Percentiles rank a stretch among this genome's conserved stretches.
Conservation (phyloP, 1,140 invertebrate species). For the Bombus pascuorum region DNA sequence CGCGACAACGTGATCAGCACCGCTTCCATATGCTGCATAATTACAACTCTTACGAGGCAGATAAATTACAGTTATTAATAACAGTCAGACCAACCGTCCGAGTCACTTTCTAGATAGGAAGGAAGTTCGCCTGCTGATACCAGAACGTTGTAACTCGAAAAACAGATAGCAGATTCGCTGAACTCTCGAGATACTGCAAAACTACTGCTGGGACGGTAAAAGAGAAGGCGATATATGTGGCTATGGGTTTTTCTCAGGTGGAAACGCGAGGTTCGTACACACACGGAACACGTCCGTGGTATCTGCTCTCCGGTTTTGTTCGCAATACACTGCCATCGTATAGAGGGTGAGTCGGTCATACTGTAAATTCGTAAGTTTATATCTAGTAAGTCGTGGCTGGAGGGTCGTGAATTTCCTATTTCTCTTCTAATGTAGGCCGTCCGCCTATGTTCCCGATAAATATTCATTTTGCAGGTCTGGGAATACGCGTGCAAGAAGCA, state of each 20-base stretch:
- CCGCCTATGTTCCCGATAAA: conserved; percentile 48
- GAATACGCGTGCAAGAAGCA: not conserved
- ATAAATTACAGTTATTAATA: conserved; percentile 43
- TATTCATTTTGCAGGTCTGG: conserved; percentile 48
- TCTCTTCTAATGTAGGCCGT: conserved; percentile 12
- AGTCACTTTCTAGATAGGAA: conserved; percentile 32
- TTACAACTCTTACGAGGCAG: not conserved
- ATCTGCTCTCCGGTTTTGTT: not conserved
- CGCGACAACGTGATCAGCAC: not conserved
- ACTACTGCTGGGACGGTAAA: not conserved
- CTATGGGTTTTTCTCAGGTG: not conserved
- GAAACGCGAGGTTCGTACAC: not conserved
- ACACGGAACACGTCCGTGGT: conserved; percentile 13
- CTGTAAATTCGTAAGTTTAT: conserved; percentile 65
- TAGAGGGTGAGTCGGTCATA: not conserved
- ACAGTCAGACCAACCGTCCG: conserved; percentile 5
- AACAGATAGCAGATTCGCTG: conserved; percentile 12
- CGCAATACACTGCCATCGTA: not conserved
- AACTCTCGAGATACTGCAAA: not conserved
- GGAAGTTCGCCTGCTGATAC: conserved; percentile 22
- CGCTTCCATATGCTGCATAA: not conserved
- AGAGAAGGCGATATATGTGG: not conserved
- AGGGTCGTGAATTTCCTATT: conserved; percentile 52
- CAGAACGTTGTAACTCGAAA: conserved; percentile 6
- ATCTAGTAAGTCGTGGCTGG: conserved; percentile 17